Conservation (phyloP, 2,797 vertebrate genomes). For the Crypturellus tataupa region DNA sequence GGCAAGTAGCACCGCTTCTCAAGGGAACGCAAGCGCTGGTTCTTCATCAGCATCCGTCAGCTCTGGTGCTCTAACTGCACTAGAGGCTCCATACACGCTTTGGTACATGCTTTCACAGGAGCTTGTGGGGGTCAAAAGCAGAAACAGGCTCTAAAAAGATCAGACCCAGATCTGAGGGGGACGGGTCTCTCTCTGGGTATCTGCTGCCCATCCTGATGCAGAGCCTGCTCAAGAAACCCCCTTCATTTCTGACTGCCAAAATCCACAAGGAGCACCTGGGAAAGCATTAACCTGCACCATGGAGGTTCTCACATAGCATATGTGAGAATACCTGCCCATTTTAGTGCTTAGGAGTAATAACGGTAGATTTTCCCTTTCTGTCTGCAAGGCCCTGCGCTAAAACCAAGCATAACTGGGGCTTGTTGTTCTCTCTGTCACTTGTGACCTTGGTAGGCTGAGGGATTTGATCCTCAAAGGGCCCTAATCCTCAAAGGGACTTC, state of each 20-base stretch:
- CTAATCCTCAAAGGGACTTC: background rate
- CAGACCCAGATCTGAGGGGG: background rate
- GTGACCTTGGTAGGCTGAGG: background rate
- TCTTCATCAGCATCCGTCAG: constrained; percentile 2
- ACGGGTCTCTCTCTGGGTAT: background rate
- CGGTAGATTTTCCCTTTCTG: background rate
- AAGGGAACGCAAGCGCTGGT: background rate
- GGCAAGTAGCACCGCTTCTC: accelerated
- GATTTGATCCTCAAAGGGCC: background rate
- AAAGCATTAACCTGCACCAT: accelerated
- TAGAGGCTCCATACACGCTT: background rate
- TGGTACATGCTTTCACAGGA: background rate
- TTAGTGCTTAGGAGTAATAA: background rate
- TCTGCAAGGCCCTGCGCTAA: background rate
- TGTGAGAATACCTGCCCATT: background rate
- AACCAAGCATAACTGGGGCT: background rate
- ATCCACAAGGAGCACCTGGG: background rate
- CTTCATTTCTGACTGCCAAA: background rate
- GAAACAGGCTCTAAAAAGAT: background rate
- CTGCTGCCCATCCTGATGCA: background rate
- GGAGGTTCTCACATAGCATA: background rate
- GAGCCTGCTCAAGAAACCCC: background rate
- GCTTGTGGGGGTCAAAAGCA: background rate
- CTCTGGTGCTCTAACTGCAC: background rate
- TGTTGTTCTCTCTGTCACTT: background rate